Evolutionary conservation across 2,888 invertebrate genomes (phyloP), one percentile per base, ranked within the genome.

Genomic region (Eupithecia dodoneata): DNA sequence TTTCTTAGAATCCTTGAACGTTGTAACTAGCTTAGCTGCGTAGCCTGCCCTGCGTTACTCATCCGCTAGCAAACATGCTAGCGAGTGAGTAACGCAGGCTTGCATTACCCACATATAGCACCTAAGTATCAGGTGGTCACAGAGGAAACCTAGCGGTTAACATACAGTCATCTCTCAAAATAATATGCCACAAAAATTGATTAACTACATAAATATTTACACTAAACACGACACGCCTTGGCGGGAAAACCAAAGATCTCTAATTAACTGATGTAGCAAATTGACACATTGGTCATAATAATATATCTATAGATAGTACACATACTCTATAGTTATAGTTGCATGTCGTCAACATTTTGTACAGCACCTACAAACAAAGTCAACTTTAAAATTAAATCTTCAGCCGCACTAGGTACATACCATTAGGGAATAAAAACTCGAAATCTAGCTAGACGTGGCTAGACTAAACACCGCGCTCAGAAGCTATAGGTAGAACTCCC

Each of bases 231-330:
- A 63, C 63, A 63, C 63, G 30, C 63, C 63, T 59, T 52, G 2
- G 30, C 63, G 63, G 63, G 63, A 63, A 63, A 63, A 63, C 63
- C 63, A 63, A 63, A 10, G 10, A 59, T 59, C 63, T 63, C 63
- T 63, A 30, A 63, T 63, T 30, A 63, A 63, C 30, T 30, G 10
- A 63, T 63, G 12, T 63, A 7, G 9, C 18, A 59, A 18, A 59
- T 18, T 59, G 55, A 63, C 63, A 30, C 63, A 30, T 63, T 30
- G 63, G 30, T 63, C 63, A 30, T 63, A 63, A 63, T 30, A 1
- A 30, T 30, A 30, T 30, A 30, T 30, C 1, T 30, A 30, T 2
- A 63, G 10, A 2, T 30, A n/a, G n/a, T n/a, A 63, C 10, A 4
- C 4, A 30, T 9, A 2, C 9, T 18, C 3, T 63, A 12, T n/a